Percentiles rank a stretch among this genome's conserved stretches.
phyloP scores from a whole-genome alignment of 2,113 vertebrate genomes.

The Orientallactaga bullata region DNA sequence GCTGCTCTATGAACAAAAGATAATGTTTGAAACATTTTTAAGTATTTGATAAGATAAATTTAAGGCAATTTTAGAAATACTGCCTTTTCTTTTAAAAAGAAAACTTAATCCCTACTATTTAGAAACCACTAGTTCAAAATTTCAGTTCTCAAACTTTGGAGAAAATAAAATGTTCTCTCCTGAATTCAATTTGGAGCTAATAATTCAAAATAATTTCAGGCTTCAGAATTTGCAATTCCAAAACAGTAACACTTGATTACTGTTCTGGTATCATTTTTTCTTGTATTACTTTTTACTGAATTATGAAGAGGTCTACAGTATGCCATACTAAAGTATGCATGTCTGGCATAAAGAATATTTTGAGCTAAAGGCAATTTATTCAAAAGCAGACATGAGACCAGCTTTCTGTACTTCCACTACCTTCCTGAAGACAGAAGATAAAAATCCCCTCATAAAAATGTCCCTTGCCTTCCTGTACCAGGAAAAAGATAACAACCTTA shows the following conservation, averaged over 20 bases:
- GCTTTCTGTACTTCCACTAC: not conserved
- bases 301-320: not conserved
- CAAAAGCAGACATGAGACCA: not conserved
- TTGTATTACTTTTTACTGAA: not conserved
- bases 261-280: not conserved
- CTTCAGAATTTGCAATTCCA: not conserved
- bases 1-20: not conserved
- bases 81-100: not conserved
- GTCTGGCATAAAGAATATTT: not conserved
- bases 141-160: not conserved
- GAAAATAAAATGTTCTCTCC: conserved; percentile 51
- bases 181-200: conserved; percentile 9
- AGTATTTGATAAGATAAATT: not conserved
- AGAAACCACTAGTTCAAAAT: not conserved
- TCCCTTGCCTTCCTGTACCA: not conserved
- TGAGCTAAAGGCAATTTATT: not conserved
- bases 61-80: conserved; percentile 10
- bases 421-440: not conserved
- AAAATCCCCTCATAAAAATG: not conserved
- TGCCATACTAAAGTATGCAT: not conserved
- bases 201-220: conserved; percentile 54
- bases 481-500: not conserved
- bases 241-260: not conserved
- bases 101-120: not conserved
- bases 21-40: conserved; percentile 17